Evolutionary conservation across 2,113 vertebrate genomes (phyloP), one percentile per base, ranked within the genome.

Genomic region (Leptosomus discolor): DNA sequence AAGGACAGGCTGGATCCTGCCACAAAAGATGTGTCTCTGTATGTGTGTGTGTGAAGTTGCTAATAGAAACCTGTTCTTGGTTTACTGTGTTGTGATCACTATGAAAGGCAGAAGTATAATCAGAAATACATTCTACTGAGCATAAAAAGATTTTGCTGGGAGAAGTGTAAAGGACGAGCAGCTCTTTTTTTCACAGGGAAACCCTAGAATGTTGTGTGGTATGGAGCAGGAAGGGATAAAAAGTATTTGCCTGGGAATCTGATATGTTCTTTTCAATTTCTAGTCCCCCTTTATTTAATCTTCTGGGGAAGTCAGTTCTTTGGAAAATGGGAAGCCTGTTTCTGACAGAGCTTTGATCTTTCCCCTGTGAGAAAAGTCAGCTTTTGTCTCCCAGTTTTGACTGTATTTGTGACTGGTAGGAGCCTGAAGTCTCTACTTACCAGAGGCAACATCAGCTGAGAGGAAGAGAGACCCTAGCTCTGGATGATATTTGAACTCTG

Each of bases 361-460:
- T 89, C 63, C 24, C 22, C 8, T 94, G 41, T 65, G 29, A 80
- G 50, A 91, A 91, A 87, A 95, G 51, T 39, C 89, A 94, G 77
- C 79, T 92, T 96, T 86, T 96, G 83, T 96, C 92, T 96, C 76
- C 58, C 46, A 84, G 0, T 96, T 95, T 88, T 84, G 54, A 36
- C 71, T 67, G 17, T 77, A 70, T 92, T 96, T 73, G 27, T 48
- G 37, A 39, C 34, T 63, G 20, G 37, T 36, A 78, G 75, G 73
- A 84, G 32, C 30, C 65, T 78, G 78, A 85, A 90, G 51, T 82
- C 65, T 86, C 54, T 85, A 0, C 74, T 88, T 90, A 46, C 15
- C 21, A 51, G 51, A 71, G 48, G 68, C 60, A 88, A 88, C 8
- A 2, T 93, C 51, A 85, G n/a, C 12, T 84, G 63, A 53, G 75